Evolutionary conservation across 2,797 vertebrate genomes (phyloP), one percentile per base, ranked within the genome.

Genomic region (Acanthornis magna): DNA sequence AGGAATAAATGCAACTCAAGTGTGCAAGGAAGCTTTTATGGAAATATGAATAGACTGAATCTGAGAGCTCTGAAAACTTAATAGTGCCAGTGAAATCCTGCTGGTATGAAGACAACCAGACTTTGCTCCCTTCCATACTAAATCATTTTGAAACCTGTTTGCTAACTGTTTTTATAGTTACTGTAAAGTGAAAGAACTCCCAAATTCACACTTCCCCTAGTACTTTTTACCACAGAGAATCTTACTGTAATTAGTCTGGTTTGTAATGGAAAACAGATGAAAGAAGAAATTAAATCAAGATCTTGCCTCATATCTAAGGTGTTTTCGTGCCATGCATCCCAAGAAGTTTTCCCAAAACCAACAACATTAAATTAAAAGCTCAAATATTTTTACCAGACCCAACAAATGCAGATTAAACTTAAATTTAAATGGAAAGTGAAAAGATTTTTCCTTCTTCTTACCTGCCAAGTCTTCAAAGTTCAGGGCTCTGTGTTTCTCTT

Each of bases 261-360:
- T 93, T 75, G 40, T 95, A 97, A 96, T 96, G 83, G 85, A 93
- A 96, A 96, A 89, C 96, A 97, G 95, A 95, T 86, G 94, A 97
- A 96, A 87, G 47, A 5, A 91, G 79, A 95, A 97, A 95, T 96
- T 93, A 81, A 84, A 87, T 73, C 72, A 93, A 91, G 83, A 79
- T 75, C 63, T 74, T 72, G 78, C 53, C 77, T 86, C 62, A 32
- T 93, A 96, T 89, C 92, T 92, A 75, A 90, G 70, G 60, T 85
- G 63, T 86, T 96, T 92, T 94, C 79, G 89, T 65, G 77, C 74
- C 88, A 92, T 8, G 25, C 66, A 86, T 87, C 91, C 60, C 66
- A 75, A 94, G 83, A 84, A 73, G 30, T 76, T 91, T 97, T 80
- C 91, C 93, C 92, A 82, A 96, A 89, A 84, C 3, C 87, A 97